These are phyloP conservation scores for Rhorus exstirpatorius DNA, from an alignment of 2,888 invertebrate species.

Conservation along the genomic window DNA sequence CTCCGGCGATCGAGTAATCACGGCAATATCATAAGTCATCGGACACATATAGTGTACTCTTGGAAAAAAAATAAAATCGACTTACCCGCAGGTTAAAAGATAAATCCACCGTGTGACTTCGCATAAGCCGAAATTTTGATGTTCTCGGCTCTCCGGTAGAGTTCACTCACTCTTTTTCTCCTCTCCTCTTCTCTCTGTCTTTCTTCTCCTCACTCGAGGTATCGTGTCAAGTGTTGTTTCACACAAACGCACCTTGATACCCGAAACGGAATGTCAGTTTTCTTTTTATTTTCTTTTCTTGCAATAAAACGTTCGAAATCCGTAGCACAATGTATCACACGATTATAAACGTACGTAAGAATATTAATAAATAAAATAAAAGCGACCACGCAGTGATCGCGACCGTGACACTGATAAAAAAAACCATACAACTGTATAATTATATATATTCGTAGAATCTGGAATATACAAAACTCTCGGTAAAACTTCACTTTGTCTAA, in stretches of 20 bases:
- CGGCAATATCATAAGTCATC: no score
- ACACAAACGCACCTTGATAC: not conserved
- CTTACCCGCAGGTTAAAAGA: slow-evolving; percentile 30
- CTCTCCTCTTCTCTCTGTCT: no score
- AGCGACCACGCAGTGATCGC: not conserved
- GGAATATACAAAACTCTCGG: slow-evolving; percentile 15
- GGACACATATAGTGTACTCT: no score
- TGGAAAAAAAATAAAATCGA: not conserved
- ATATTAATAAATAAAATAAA: not conserved
- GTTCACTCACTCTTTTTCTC: slow-evolving; percentile 11
- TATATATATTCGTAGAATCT: no score
- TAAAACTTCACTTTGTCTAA: slow-evolving; percentile 44
- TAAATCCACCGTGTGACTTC: slow-evolving; percentile 30
- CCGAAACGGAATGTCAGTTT: slow-evolving; percentile 5
- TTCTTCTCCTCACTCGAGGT: not conserved
- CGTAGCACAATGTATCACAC: not conserved
- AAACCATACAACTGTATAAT: not conserved
- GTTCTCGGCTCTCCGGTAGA: not conserved
- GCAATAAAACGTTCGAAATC: not conserved
- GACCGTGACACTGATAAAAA: not conserved
- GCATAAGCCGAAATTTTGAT: not conserved
- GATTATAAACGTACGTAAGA: not conserved
- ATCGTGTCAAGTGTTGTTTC: not conserved
- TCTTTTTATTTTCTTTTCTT: not conserved
- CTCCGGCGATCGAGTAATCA: no score